Evolutionary conservation across 64 coral and sea anemone genomes (phyloP).

Genomic region (Montipora foliosa): DNA sequence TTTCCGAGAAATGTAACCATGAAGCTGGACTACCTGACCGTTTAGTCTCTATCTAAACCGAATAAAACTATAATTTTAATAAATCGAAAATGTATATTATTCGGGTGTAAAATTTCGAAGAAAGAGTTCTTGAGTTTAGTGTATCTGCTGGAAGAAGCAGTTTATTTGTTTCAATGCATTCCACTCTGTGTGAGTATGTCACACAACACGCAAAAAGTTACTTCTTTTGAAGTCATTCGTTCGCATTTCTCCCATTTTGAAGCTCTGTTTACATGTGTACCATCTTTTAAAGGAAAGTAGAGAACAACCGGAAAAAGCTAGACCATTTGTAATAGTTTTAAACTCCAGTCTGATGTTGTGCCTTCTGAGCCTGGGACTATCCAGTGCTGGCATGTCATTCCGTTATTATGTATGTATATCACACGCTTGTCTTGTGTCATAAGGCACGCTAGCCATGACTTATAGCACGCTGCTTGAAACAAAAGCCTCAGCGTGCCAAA

Average conservation of each 20-base stretch:
- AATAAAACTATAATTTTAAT: too few species aligned
- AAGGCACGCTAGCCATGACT: neutral
- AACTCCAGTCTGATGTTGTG: too few species aligned
- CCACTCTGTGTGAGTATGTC: neutral
- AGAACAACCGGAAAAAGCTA: neutral
- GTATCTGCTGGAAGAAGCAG: neutral
- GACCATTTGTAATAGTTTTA: neutral
- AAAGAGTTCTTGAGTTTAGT: neutral
- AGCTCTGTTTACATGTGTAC: neutral
- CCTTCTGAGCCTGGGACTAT: too few species aligned
- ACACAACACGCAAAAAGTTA: neutral
- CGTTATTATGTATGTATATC: too few species aligned
- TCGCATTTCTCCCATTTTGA: neutral
- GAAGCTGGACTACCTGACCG: too few species aligned
- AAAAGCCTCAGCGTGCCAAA: neutral
- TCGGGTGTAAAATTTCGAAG: neutral
- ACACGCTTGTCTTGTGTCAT: too few species aligned
- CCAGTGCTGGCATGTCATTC: too few species aligned
- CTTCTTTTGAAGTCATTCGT: neutral
- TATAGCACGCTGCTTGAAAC: neutral
- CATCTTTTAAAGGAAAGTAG: neutral
- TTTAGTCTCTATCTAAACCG: too few species aligned
- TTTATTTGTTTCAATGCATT: neutral
- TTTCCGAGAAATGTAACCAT: too few species aligned
- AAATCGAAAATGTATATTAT: too few species aligned